A percentile compares a stretch with the other conserved stretches of the same genome.
Evolutionary conservation across 1,140 invertebrate species (phyloP).

Genomic region (Micrasema minimum): DNA sequence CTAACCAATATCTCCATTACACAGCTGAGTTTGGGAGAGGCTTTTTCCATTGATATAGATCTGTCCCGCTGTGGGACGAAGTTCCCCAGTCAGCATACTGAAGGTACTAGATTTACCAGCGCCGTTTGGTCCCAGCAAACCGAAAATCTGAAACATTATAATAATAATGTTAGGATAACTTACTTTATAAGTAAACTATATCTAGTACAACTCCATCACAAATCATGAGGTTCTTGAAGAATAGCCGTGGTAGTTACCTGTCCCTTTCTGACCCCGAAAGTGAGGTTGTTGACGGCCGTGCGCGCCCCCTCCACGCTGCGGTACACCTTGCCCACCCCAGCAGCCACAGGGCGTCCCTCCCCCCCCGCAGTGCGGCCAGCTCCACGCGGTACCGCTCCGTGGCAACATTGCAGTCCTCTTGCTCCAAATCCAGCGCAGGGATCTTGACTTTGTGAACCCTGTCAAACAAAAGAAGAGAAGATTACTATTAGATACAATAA

Average conservation of each 20-base stretch:
- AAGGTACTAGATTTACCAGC: constrained; percentile 81
- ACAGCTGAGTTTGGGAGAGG: constrained; percentile 59
- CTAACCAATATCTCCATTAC: constrained; percentile 66
- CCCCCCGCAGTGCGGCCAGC: constrained; percentile 50
- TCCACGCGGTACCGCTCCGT: constrained; percentile 65
- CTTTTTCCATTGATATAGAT: constrained; percentile 62
- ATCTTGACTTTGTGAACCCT: constrained; percentile 49
- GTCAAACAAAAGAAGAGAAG: neutral
- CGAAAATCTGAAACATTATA: constrained; percentile 70
- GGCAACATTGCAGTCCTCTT: constrained; percentile 64
- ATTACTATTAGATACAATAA: too few relatives aligned
- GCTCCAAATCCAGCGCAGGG: constrained; percentile 48
- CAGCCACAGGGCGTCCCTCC: constrained; percentile 59
- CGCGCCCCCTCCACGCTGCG: constrained; percentile 59
- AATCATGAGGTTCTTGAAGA: too few relatives aligned
- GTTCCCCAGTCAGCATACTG: constrained; percentile 77
- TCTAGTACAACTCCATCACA: too few relatives aligned
- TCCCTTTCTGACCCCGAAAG: constrained; percentile 61
- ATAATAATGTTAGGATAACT: neutral
- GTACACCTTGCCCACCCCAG: constrained; percentile 64
- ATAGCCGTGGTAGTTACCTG: constrained; percentile 59
- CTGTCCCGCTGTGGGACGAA: constrained; percentile 65
- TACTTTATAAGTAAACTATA: too few relatives aligned
- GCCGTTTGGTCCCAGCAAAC: constrained; percentile 79
- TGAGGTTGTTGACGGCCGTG: constrained; percentile 60